A percentile compares a stretch with the other conserved stretches of the same genome.
Conservation (phyloP, 2,113 vertebrate genomes). For the Pycnonotus jocosus region DNA sequence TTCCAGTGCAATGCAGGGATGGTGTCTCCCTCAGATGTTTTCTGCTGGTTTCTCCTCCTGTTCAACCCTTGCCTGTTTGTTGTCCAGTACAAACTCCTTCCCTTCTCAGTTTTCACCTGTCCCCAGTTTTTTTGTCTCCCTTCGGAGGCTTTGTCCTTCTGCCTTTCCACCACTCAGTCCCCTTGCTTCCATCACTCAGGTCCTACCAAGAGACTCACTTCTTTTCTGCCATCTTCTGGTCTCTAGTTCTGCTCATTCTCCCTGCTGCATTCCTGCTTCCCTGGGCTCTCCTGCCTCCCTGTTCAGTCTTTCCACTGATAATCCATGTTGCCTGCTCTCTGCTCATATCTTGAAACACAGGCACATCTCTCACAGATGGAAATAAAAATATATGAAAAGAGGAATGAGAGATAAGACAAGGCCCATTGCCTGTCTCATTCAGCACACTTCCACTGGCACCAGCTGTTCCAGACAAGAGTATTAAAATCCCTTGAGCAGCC, state of each 20-base stretch:
- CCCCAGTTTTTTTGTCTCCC: not conserved
- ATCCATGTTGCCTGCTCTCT: not conserved
- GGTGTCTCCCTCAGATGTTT: not conserved
- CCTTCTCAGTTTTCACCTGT: not conserved
- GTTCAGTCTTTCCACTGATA: not conserved
- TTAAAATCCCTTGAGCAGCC: slow-evolving; percentile 24
- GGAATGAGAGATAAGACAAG: not conserved
- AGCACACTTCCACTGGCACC: not conserved
- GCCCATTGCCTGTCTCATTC: not conserved
- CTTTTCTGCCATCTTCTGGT: not conserved
- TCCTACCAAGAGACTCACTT: not conserved
- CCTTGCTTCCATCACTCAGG: not conserved
- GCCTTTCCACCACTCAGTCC: not conserved
- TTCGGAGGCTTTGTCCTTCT: not conserved
- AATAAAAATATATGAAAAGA: slow-evolving; percentile 14
- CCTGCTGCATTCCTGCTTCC: not conserved
- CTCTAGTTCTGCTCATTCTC: not conserved
- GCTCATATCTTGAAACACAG: not conserved
- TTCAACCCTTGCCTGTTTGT: not conserved
- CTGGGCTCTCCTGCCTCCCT: not conserved
- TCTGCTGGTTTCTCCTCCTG: not conserved
- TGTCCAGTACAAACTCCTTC: not conserved
- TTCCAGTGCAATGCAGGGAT: not conserved
- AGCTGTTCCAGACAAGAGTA: slow-evolving; percentile 28
- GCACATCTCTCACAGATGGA: not conserved